Base-by-base conservation (phyloP, 2,888 invertebrate genomes). In the Venustoraphidia nigricollis region DNA sequence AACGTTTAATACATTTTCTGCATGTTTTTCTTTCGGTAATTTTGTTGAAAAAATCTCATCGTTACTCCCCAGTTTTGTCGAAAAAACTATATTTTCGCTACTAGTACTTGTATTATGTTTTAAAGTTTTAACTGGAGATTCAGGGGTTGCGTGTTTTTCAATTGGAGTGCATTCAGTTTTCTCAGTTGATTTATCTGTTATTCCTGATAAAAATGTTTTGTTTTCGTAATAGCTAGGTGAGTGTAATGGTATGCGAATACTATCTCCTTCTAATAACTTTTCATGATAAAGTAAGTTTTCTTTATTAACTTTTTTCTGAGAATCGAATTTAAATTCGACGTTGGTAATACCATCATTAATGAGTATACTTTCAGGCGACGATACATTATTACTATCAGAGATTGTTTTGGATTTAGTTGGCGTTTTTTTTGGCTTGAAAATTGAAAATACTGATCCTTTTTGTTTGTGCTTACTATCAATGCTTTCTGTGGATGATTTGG, bases 181-280 rank as follows among this genome's bases (percentile, higher is more conserved):
- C 5, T 27, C 27, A 27, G 5, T 27, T 27, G 27, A 27, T 27
- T 27, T 8, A 51, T 8, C 9, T 50, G 48, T 10, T 49, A 27
- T 35, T 51, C 59, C 13, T 9, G 36, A 36, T 39, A 34, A 43
- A 10, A 54, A 57, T 44, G 54, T 53, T 47, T 56, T 55, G 40
- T 73, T 70, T 44, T 71, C 68, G 58, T 81, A 81, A 52, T 81
- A 80, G 1, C 81, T 81, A 4, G 83, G 83, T n/a, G 83, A 83
- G 53, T 81, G 82, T 49, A 85, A 62, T 1, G 84, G 84, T 56
- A 85, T 84, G 53, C 82, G 76, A 47, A 85, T 79, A 47, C 76
- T 72, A 44, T 70, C 69, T 1, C 79, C 80, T 56, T 79, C 76
- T 38, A 73, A 66, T 0, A 78, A 71, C 43, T 76, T 73, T 55